Evolutionary conservation across 2,113 vertebrate species (phyloP), one percentile per base, ranked within the genome.

Genomic region (Ursus arctos): DNA sequence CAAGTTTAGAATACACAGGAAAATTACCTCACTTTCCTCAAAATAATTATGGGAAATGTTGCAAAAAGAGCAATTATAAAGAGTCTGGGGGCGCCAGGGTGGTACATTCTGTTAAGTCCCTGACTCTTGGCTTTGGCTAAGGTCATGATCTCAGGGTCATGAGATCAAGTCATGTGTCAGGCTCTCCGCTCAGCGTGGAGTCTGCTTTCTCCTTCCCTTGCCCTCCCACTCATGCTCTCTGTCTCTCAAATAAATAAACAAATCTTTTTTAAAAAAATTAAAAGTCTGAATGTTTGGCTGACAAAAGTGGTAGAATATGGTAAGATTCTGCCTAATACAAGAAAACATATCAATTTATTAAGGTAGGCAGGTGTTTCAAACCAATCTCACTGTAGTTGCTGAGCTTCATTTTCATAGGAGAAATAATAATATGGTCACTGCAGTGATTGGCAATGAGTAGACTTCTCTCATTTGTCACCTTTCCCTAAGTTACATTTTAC

Each of bases 361-460:
- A 28, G 31, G 7, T 3, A 88, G 31, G 0, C 2, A 28, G 15
- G 19, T 82, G 16, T 7, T 55, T 7, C 53, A 40, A 22, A n/a
- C 2, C 26, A 61, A 33, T 5, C 19, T 13, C 43, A 22, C 1
- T 31, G 4, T n/a, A 49, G 15, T 6, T 74, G 4, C 0, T 36
- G 2, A 72, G 12, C 8, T 84, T 72, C 19, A n/a, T 26, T 36
- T 51, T 40, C 31, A 65, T 14, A 21, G 2, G 47, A 59, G 36
- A 95, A 72, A 76, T 33, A 76, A 51, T 18, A 69, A 88, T 9
- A 81, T 12, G 33, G 28, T 21, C 7, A 24, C 8, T 49, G 26
- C 14, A 57, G 21, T 13, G 31, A 53, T 1, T 22, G 36, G 6
- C 21, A 10, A 2, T 51, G 14, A 59, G 4, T 55, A 7, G 8